Evolutionary conservation across 2,888 invertebrate species (phyloP).

Genomic region (Pyrgus malvae): DNA sequence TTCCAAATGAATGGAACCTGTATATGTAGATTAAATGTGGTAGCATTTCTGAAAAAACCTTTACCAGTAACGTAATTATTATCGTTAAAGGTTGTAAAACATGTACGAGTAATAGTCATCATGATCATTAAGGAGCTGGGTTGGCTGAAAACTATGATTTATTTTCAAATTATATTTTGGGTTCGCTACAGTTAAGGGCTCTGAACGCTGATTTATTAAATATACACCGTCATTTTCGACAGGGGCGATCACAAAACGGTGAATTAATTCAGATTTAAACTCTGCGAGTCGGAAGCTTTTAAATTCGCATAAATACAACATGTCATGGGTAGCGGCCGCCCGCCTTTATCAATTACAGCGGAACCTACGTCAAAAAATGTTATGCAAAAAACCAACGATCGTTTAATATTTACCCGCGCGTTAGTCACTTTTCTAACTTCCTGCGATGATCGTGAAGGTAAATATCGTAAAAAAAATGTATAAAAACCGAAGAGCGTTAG

Average conservation of each 20-base stretch:
- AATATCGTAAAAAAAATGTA: too few species aligned
- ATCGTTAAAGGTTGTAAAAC: too few species aligned
- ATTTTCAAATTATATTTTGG: neutral
- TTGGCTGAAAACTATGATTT: too few species aligned
- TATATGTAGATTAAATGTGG: too few species aligned
- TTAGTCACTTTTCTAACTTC: constrained; percentile 21
- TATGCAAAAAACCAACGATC: constrained; percentile 47
- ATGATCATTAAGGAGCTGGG: too few species aligned
- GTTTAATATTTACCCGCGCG: constrained; percentile 56
- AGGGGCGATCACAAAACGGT: constrained; percentile 55
- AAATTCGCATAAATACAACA: constrained; percentile 77
- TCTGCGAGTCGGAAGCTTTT: constrained; percentile 69
- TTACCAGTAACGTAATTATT: too few species aligned
- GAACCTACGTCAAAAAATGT: constrained; percentile 59
- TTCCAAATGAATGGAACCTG: too few species aligned
- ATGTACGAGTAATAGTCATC: neutral
- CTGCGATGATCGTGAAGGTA: constrained; percentile 30
- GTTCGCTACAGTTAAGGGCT: neutral
- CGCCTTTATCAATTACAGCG: constrained; percentile 76
- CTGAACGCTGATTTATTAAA: constrained; percentile 29
- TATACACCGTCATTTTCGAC: constrained; percentile 46
- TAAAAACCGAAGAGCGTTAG: too few species aligned
- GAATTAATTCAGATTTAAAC: constrained; percentile 72
- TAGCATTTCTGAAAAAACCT: too few species aligned
- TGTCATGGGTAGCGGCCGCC: constrained; percentile 60